Evolutionary conservation across 1,140 invertebrate species (phyloP).

Genomic region (Drosophila lini): DNA sequence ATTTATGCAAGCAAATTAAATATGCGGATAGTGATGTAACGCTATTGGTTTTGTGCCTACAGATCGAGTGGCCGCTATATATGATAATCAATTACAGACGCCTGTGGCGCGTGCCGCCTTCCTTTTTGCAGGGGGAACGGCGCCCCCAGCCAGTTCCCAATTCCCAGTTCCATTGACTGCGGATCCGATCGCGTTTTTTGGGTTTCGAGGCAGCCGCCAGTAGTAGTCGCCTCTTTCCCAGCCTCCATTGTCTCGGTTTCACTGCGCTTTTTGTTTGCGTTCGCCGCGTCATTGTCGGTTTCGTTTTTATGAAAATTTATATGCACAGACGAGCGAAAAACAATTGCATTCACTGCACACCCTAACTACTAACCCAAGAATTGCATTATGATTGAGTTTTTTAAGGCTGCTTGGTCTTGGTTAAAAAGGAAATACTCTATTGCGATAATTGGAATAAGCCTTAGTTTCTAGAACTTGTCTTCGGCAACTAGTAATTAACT

Average conservation of each 20-base stretch:
- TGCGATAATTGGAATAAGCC: not conserved
- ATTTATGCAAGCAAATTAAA: constrained; percentile 45
- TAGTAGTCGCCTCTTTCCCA: constrained; percentile 42
- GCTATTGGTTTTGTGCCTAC: constrained; percentile 34
- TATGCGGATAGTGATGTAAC: constrained; percentile 48
- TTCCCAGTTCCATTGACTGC: constrained; percentile 49
- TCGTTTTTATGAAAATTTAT: constrained; percentile 45
- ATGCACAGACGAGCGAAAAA: constrained; percentile 20
- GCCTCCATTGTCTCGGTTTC: constrained; percentile 47
- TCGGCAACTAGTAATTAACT: not conserved
- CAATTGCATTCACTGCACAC: constrained; percentile 35
- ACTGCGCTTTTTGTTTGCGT: constrained; percentile 24
- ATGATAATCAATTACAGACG: constrained; percentile 58
- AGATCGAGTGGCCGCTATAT: constrained; percentile 30
- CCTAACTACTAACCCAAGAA: not conserved
- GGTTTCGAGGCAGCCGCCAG: constrained; percentile 36
- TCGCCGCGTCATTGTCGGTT: constrained; percentile 22
- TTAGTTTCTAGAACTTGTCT: not conserved
- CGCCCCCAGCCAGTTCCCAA: constrained; percentile 28
- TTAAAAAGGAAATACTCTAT: not conserved
- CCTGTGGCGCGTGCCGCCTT: constrained; percentile 58
- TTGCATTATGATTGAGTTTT: constrained; percentile 5
- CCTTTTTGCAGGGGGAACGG: constrained; percentile 18
- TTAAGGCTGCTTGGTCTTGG: not conserved
- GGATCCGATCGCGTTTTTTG: constrained; percentile 49